Percentiles rank a stretch among this genome's conserved stretches.
Evolutionary conservation across 1,140 invertebrate species (phyloP).

Genomic region (Paraescarpia echinospica): DNA sequence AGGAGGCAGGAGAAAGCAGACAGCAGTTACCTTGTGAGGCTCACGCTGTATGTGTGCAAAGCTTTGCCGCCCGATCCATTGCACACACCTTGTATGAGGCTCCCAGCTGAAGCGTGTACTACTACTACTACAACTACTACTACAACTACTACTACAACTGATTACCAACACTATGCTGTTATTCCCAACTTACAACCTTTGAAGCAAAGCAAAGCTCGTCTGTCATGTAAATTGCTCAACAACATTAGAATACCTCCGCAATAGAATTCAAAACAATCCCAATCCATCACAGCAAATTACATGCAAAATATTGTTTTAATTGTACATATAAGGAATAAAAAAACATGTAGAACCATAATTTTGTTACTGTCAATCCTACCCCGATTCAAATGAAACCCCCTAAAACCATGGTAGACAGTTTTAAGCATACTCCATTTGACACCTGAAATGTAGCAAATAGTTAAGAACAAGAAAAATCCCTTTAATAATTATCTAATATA

Average conservation of each 20-base stretch:
- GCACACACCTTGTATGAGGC: not conserved
- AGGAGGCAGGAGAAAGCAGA: not conserved
- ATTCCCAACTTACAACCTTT: not conserved
- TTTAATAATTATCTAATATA: not conserved
- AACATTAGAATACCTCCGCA: not conserved
- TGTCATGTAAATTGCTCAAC: not conserved
- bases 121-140: not conserved
- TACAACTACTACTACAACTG: not conserved
- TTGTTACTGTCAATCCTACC: too few relatives aligned
- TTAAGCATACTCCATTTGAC: too few relatives aligned
- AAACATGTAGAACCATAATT: not conserved
- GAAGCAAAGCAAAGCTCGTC: not conserved
- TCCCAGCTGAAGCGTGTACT: not conserved
- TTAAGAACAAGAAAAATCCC: too few relatives aligned
- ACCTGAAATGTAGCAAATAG: too few relatives aligned
- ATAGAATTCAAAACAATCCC: too few relatives aligned
- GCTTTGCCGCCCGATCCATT: not conserved
- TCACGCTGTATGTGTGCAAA: not conserved
- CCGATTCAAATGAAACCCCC: not conserved
- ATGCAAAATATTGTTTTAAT: not conserved
- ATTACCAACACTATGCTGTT: not conserved
- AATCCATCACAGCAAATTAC: not conserved
- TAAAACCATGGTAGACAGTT: not conserved
- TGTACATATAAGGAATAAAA: not conserved
- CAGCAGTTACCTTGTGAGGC: not conserved